Conservation (phyloP, 2,797 vertebrate species). For the Notolepis coatsorum region DNA sequence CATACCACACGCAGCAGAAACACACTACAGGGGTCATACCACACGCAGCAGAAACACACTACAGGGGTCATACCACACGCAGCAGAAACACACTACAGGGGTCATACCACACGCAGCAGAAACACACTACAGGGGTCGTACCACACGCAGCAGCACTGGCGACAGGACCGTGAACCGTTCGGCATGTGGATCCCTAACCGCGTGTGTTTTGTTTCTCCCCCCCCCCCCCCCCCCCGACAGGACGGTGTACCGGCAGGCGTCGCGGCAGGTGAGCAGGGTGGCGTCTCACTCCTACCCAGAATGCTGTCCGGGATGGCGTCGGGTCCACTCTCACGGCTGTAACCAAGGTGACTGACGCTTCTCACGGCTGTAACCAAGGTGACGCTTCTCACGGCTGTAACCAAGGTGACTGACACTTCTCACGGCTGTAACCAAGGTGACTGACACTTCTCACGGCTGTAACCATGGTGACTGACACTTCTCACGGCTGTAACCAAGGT, state of each 20-base stretch:
- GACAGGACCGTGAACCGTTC: constrained; percentile 12
- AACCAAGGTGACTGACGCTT: constrained; percentile 81
- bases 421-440: neutral
- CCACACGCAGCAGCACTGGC: neutral
- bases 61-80: constrained; percentile 5
- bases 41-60: neutral
- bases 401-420: neutral
- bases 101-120: constrained; percentile 3
- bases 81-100: neutral
- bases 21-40: constrained; percentile 1
- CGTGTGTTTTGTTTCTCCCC: constrained; percentile 21
- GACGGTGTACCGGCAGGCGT: constrained; percentile 88
- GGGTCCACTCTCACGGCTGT: constrained; percentile 80
- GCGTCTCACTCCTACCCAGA: constrained; percentile 61
- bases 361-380: too few relatives aligned
- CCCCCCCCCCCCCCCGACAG: constrained; percentile 68
- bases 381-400: neutral
- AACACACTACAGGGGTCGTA: neutral
- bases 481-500: too few relatives aligned
- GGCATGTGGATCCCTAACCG: neutral
- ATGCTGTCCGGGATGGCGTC: constrained; percentile 92
- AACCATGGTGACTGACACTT: neutral
- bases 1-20: constrained; percentile 1
- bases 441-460: neutral
- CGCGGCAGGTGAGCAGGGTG: constrained; percentile 78